Evolutionary conservation across 2,888 invertebrate genomes (phyloP).

Genomic region (Synergus japonicus): DNA sequence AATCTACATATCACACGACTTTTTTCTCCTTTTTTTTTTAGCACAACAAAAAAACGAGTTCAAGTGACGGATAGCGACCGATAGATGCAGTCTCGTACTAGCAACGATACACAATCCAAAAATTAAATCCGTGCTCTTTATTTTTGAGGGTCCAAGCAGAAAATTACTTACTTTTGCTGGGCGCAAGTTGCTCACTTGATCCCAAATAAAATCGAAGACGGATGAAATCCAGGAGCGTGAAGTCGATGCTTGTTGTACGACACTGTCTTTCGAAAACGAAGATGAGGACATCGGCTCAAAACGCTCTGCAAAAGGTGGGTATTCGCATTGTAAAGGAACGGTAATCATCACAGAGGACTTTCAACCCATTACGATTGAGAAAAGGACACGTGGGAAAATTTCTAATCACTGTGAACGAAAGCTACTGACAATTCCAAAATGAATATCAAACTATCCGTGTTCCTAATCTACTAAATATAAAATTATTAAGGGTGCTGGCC

Average conservation of each 20-base stretch:
- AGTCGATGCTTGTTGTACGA: constrained; percentile 73
- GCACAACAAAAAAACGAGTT: too few species aligned
- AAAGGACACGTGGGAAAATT: neutral
- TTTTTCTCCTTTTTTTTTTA: neutral
- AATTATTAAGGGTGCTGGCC: too few species aligned
- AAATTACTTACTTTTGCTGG: constrained; percentile 73
- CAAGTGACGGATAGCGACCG: neutral
- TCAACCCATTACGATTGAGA: constrained; percentile 48
- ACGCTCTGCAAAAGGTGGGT: constrained; percentile 72
- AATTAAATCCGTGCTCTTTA: constrained; percentile 4
- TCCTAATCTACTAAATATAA: neutral
- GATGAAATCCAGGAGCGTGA: constrained; percentile 76
- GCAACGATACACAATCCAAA: constrained; percentile 27
- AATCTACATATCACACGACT: neutral
- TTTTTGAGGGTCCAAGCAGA: constrained; percentile 3
- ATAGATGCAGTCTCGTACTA: neutral
- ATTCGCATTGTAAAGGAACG: constrained; percentile 58
- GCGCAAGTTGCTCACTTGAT: constrained; percentile 76
- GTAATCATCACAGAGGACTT: constrained; percentile 43
- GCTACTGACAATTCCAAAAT: neutral
- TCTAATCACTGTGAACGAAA: neutral
- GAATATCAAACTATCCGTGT: neutral
- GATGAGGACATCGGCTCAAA: constrained; percentile 76
- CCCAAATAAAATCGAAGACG: constrained; percentile 77
- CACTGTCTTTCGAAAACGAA: constrained; percentile 73